phyloP scores from a whole-genome alignment of 2,797 vertebrate genomes.

The Lithobates sylvaticus region DNA sequence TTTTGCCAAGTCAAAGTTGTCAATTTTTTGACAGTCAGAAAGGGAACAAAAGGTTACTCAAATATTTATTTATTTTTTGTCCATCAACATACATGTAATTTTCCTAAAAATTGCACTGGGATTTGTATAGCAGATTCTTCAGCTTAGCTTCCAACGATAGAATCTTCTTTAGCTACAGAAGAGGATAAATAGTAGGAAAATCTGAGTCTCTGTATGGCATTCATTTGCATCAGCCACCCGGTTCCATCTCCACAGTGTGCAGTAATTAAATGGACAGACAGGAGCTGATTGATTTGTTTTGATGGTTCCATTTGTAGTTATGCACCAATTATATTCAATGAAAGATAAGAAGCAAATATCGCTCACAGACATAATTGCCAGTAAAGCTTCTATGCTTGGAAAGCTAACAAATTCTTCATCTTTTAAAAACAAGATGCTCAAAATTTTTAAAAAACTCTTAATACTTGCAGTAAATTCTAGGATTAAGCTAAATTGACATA shows the following conservation, averaged over 20 bases:
- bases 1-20: constrained; percentile 44
- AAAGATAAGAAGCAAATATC: constrained; percentile 18
- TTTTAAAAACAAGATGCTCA: constrained; percentile 1
- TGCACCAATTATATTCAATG: constrained; percentile 38
- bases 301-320: constrained; percentile 22
- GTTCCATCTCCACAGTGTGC: constrained; percentile 6
- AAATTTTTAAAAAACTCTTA: not conserved
- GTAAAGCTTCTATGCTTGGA: constrained; percentile 6
- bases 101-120: constrained; percentile 15
- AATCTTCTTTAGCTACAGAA: not conserved
- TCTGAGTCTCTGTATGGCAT: not conserved
- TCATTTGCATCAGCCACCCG: not conserved
- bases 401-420: not conserved
- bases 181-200: not conserved
- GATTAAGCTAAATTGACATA: too few relatives aligned
- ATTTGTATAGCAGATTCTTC: not conserved
- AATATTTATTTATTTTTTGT: constrained; percentile 36
- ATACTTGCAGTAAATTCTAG: not conserved
- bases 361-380: constrained; percentile 20
- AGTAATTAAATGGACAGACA: constrained; percentile 27
- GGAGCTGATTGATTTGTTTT: constrained; percentile 39
- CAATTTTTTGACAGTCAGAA: constrained; percentile 34
- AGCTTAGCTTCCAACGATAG: not conserved
- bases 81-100: constrained; percentile 12
- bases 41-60: constrained; percentile 40